A percentile compares a stretch with the other conserved stretches of the same genome.
Evolutionary conservation across 2,888 invertebrate species (phyloP).

Genomic region (Electrophaes corylata): DNA sequence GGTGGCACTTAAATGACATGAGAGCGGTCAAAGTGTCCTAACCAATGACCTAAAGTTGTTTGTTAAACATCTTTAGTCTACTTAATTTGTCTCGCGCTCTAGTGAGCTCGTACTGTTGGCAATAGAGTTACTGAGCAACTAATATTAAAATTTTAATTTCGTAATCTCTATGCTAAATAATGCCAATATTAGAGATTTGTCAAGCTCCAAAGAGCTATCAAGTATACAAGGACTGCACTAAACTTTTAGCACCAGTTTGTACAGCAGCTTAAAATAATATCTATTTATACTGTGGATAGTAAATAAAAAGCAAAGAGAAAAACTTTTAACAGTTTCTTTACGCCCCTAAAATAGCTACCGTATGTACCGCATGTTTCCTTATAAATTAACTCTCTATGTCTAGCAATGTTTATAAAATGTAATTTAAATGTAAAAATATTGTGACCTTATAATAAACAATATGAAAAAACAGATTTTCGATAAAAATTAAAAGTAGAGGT

Average conservation of each 20-base stretch:
- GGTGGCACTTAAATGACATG: constrained; percentile 37
- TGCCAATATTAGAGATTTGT: constrained; percentile 4
- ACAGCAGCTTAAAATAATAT: constrained; percentile 6
- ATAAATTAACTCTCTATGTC: constrained; percentile 4
- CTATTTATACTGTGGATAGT: neutral
- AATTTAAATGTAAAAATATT: too few relatives aligned
- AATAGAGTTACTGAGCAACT: constrained; percentile 2
- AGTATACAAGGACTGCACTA: constrained; percentile 2
- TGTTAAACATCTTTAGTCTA: constrained; percentile 30
- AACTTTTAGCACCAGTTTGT: constrained; percentile 9
- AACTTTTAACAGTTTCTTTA: neutral
- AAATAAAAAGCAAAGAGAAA: constrained; percentile 1
- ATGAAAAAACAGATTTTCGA: too few relatives aligned
- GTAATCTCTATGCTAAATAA: neutral
- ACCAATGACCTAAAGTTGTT: constrained; percentile 38
- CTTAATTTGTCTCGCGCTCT: constrained; percentile 6
- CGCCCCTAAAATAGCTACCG: constrained; percentile 2
- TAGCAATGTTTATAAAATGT: neutral
- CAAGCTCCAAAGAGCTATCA: constrained; percentile 7
- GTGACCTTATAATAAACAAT: too few relatives aligned
- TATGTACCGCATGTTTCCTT: constrained; percentile 4
- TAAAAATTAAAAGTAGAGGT: constrained; percentile 18
- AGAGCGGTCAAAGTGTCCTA: constrained; percentile 37
- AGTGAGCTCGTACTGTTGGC: neutral
- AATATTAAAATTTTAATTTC: neutral